Evolutionary conservation across 2,888 invertebrate species (phyloP), one percentile per base, ranked within the genome.

Genomic region (Agonopterix heracliana): DNA sequence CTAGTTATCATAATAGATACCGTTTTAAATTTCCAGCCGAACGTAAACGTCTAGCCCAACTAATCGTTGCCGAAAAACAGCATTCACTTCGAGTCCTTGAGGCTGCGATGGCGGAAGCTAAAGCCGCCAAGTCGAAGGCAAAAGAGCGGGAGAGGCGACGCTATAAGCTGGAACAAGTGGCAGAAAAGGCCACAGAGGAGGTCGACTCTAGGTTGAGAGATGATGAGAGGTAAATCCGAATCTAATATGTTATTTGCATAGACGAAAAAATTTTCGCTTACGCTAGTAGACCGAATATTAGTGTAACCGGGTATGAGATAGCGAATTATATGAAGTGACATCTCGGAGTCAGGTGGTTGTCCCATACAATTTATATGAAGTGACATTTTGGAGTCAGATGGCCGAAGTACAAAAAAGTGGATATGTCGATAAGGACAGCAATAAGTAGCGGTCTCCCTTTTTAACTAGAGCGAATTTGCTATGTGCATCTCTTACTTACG

Each of bases 21-120:
- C 17, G 17, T 17, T 17, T 17, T 26, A 26, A 26, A 26, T 12
- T 74, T 74, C 44, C 54, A 88, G 88, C 88, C 38, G 88, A 88
- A 61, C 75, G 87, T 9, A 85, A 86, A 61, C 68, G 88, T 14
- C 58, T 88, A 14, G 83, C 86, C 0, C 87, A 87, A 49, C 61
- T 88, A n/a, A 86, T 87, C 67, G 73, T 86, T 61, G 86, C 84
- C 0, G 88, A 87, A 50, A 87, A 88, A 50, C 87, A 88, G 48
- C 88, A 88, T 53, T 85, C 86, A 0, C 56, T 87, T 2, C 64
- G 84, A 44, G 84, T 87, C 1, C 59, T 88, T 5, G 85, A 87
- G 57, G 84, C 83, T 0, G 88, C 88, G 0, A 86, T 87, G 80
- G 83, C 84, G 0, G 88, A 88, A 57, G 79, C 88, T 0, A 81